Base-by-base conservation (phyloP, 2,888 invertebrate genomes). In the Choristoneura rosaceana region DNA sequence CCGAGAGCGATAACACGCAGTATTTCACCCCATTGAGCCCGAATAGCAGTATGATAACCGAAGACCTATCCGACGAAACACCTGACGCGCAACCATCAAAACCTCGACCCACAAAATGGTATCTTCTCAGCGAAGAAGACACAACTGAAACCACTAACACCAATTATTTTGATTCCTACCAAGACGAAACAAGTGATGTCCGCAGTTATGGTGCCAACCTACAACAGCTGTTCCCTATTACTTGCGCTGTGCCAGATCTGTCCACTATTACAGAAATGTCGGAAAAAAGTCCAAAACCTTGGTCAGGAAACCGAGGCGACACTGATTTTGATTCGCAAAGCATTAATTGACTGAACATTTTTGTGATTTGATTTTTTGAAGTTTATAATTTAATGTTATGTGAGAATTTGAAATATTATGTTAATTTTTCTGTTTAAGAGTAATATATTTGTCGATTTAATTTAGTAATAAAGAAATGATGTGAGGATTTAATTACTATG, bases 221-320 rank as follows among this genome's bases (percentile, higher is more conserved):
- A 4, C 84, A 87, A 59, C 84, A 91, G 55, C 75, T 94, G 47
- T 94, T 93, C 62, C 91, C 92, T 1, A 74, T 91, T 7, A 77
- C 88, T 0, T 92, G 89, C 70, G 87, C 93, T 1, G 81, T 94
- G 2, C 94, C 94, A 0, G 79, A 94, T 76, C 79, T 94, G 1
- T 93, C 93, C 0, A 91, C 92, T 1, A 91, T 94, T 5, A 87
- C 93, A 1, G 94, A 94, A 83, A 79, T 79, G 65, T 93, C 93
- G 0, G 87, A 82, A 74, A 92, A 91, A 71, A 85, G 84, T 60
- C 81, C 79, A 58, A 87, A 83, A 70, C 75, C 79, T 4, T 81
- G 76, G 12, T 68, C 80, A 8, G 80, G 81, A 5, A 81, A 80
- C 45, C 77, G 74, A 12, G 78, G 82, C 66, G 80, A 80, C 17